phyloP scores from a whole-genome alignment of 2,113 vertebrate species.

The Anthoscopus minutus region DNA sequence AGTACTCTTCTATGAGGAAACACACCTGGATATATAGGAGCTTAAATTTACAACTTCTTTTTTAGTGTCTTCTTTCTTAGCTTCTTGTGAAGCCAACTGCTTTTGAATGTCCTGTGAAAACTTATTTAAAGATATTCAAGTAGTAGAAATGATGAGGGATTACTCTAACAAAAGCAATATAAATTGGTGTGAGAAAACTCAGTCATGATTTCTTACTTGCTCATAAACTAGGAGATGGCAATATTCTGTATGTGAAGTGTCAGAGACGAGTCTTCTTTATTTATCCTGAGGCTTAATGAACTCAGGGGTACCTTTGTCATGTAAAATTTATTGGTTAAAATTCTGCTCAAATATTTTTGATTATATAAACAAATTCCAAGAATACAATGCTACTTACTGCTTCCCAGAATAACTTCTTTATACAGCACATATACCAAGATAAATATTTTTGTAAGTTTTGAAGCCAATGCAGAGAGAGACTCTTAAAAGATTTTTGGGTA shows the following conservation, averaged over 20 bases:
- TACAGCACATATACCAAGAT: neutral
- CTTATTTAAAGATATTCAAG: neutral
- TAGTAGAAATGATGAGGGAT: neutral
- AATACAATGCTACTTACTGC: neutral
- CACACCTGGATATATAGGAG: neutral
- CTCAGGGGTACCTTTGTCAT: neutral
- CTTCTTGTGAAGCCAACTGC: neutral
- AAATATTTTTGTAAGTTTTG: neutral
- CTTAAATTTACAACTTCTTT: neutral
- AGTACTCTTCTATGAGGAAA: neutral
- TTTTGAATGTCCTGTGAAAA: neutral
- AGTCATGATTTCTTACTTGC: neutral
- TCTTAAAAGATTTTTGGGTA: neutral
- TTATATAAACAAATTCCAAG: neutral
- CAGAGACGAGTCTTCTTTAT: neutral
- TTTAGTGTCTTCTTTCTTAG: neutral
- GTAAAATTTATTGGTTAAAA: neutral
- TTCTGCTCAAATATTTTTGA: neutral
- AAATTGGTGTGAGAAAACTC: neutral
- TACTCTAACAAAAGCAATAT: neutral
- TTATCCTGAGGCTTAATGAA: neutral
- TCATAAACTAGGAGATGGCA: neutral
- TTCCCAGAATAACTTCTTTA: neutral
- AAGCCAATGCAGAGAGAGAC: neutral
- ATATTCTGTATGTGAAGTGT: neutral